Evolutionary conservation across 1,140 invertebrate genomes (phyloP), one percentile per base, ranked within the genome.

Genomic region (Zeugodacus cucurbitae): DNA sequence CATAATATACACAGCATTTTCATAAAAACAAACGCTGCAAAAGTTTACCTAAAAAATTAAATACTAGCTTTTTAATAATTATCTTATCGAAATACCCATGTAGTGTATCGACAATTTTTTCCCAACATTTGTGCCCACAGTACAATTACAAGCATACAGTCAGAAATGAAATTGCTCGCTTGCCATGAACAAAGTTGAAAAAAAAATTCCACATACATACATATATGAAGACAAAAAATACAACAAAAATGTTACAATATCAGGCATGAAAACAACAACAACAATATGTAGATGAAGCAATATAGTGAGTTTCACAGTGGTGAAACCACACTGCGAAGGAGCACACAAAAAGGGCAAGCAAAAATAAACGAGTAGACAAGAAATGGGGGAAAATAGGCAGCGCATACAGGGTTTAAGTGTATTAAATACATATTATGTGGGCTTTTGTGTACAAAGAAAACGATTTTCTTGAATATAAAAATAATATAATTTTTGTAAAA

Each of bases 181-280:
- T 48, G 74, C 74, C 74, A 48, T 48, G 74, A 82, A 48, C 41
- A 82, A n/a, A 74, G 70, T 74, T 2, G 37, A 74, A 82, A 82
- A 82, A 82, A 74, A 82, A 48, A 48, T 54, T 74, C 67, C 67
- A 37, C 41, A 82, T 37, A 64, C 10, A 70, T n/a, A 26, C 8
- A n/a, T 48, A 26, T 48, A 82, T 26, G 6, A 26, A n/a, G n/a
- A 82, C 11, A 62, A 26, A 62, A 62, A 37, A 34, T 44, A 44
- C 22, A 82, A 34, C n/a, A 54, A 48, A 82, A 54, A 78, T 26
- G 48, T 44, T 48, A 26, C 41, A 48, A 82, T 4, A 17, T 37
- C 34, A 74, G 70, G 34, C 34, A 74, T 17, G 44, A 74, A 41
- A 34, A 82, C 41, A 82, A 48, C 74, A 82, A 82, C 20, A 41